phyloP scores from a whole-genome alignment of 2,797 vertebrate genomes.

The Manis crassicaudata region DNA sequence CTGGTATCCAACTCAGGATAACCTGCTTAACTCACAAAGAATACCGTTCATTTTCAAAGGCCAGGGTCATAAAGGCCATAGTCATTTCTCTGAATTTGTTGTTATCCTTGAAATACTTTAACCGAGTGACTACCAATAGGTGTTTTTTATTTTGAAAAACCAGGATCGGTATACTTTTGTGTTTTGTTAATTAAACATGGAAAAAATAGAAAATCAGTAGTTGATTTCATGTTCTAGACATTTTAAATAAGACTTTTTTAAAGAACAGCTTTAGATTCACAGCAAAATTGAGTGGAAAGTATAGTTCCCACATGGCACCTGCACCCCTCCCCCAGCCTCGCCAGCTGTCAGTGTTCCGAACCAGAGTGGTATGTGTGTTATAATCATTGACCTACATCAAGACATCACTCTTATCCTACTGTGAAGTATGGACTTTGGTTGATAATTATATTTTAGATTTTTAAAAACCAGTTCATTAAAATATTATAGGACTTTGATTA shows the following conservation, averaged over 20 bases:
- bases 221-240: constrained; percentile 1
- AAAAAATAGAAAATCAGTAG: background rate
- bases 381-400: accelerated
- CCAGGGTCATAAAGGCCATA: background rate
- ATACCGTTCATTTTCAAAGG: background rate
- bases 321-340: background rate
- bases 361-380: background rate
- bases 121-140: background rate
- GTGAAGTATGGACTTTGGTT: background rate
- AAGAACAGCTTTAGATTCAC: constrained; percentile 17
- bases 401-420: background rate
- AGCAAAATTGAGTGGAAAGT: constrained; percentile 14
- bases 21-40: background rate
- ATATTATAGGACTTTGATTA: background rate
- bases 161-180: background rate
- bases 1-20: background rate
- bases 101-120: constrained; percentile 38
- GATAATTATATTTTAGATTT: constrained; percentile 14
- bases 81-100: constrained; percentile 26
- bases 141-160: constrained; percentile 50
- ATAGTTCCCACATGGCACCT: background rate
- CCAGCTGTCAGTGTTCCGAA: background rate
- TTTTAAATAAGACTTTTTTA: constrained; percentile 5
- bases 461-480: background rate
- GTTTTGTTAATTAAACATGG: constrained; percentile 44